Conservation (phyloP, 2,113 vertebrate genomes). For the Takifugu bimaculatus region DNA sequence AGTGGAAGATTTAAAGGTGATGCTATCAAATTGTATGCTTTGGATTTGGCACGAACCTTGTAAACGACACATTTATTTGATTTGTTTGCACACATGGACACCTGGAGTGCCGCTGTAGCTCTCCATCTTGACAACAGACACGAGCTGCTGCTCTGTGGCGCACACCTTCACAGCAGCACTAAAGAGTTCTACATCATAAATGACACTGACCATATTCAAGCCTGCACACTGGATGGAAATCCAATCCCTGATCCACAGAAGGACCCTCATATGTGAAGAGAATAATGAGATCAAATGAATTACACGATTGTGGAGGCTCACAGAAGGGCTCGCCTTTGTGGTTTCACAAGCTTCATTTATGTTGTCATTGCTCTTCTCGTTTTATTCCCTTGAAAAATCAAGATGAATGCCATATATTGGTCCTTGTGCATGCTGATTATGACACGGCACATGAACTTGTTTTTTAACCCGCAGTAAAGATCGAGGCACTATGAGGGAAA, state of each 20-base stretch:
- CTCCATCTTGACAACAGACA: slow-evolving; percentile 8
- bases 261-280: slow-evolving; percentile 22
- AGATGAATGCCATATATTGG: slow-evolving; percentile 40
- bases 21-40: no score
- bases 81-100: not conserved
- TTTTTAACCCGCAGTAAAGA: slow-evolving; percentile 65
- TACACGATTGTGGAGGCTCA: slow-evolving; percentile 27
- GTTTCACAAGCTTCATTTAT: slow-evolving; percentile 55
- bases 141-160: not conserved
- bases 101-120: not conserved
- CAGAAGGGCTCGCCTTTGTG: slow-evolving; percentile 37
- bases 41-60: not conserved
- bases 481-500: slow-evolving; percentile 40
- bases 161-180: slow-evolving; percentile 1
- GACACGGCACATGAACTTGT: slow-evolving; percentile 61
- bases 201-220: slow-evolving; percentile 6
- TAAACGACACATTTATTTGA: not conserved
- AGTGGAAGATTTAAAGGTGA: no score
- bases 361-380: slow-evolving; percentile 37
- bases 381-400: slow-evolving; percentile 43
- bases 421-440: slow-evolving; percentile 64
- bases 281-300: slow-evolving; percentile 53
- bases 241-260: slow-evolving; percentile 18
- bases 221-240: slow-evolving; percentile 4
- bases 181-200: slow-evolving; percentile 8